phyloP scores from a whole-genome alignment of 2,888 invertebrate genomes.

The Amiota minor region DNA sequence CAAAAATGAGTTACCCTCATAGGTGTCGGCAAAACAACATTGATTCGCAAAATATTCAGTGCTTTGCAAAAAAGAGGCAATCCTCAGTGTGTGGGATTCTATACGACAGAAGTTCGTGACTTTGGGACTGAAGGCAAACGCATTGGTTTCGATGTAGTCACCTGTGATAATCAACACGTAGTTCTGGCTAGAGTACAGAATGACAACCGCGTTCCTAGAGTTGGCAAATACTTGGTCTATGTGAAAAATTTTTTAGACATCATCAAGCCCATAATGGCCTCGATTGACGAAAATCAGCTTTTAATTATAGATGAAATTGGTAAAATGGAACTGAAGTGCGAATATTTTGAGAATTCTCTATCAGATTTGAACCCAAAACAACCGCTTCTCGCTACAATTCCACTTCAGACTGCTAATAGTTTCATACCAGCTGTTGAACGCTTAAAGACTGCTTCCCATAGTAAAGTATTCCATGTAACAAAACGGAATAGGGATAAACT shows the following conservation, averaged over 20 bases:
- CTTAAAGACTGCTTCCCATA: conserved; percentile 47
- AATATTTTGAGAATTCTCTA: conserved; percentile 57
- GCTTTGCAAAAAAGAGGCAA: conserved; percentile 50
- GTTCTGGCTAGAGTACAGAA: conserved; percentile 73
- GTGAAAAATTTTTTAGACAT: conserved; percentile 77
- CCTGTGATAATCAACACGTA: conserved; percentile 73
- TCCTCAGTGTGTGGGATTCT: conserved; percentile 76
- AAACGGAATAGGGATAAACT: conserved; percentile 62
- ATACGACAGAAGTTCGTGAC: conserved; percentile 78
- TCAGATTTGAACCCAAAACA: conserved; percentile 38
- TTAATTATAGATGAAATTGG: conserved; percentile 71
- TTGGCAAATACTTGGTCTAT: conserved; percentile 80
- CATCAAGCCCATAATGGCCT: conserved; percentile 73
- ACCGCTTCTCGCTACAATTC: conserved; percentile 63
- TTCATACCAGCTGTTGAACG: conserved; percentile 54
- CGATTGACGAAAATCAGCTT: conserved; percentile 57
- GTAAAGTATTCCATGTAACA: conserved; percentile 53
- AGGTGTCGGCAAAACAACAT: conserved; percentile 82
- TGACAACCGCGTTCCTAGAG: conserved; percentile 60
- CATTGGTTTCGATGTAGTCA: conserved; percentile 80
- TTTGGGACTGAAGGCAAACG: conserved; percentile 70
- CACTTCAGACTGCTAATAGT: conserved; percentile 46
- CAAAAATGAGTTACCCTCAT: not conserved
- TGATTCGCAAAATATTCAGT: conserved; percentile 74
- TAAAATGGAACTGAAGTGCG: conserved; percentile 71